A percentile compares a stretch with the other conserved stretches of the same genome.
Evolutionary conservation across 2,888 invertebrate genomes (phyloP).

Genomic region (Tachina fera): DNA sequence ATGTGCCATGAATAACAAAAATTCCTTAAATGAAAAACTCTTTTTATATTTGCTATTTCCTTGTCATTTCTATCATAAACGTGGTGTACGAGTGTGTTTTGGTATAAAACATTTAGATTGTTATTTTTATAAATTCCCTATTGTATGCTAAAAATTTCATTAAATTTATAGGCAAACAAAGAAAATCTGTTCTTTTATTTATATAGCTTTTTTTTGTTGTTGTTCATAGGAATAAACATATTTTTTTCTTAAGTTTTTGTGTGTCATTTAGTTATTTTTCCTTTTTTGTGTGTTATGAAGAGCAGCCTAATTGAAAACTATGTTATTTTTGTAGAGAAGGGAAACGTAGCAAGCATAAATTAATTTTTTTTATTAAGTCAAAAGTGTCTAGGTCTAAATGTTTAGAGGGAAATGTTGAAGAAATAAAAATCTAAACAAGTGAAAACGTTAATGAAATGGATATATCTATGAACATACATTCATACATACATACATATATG

Average conservation of each 20-base stretch:
- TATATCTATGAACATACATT: too few species aligned
- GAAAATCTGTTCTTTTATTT: conserved; percentile 52
- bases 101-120: conserved; percentile 52
- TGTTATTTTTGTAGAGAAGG: not conserved
- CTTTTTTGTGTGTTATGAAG: not conserved
- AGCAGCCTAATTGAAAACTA: conserved; percentile 35
- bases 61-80: conserved; percentile 9
- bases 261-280: conserved; percentile 3
- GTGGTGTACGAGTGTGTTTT: conserved; percentile 18
- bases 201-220: not conserved
- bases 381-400: not conserved
- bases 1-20: conserved; percentile 54
- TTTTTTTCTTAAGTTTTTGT: not conserved
- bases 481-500: too few species aligned
- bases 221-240: not conserved
- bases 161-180: conserved; percentile 68
- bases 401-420: not conserved
- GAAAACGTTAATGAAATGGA: too few species aligned
- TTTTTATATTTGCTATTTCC: conserved; percentile 27
- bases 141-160: conserved; percentile 70
- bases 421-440: not conserved
- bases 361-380: not conserved
- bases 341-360: not conserved
- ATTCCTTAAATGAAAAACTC: conserved; percentile 30
- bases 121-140: conserved; percentile 64